Evolutionary conservation across 2,113 vertebrate species (phyloP).

Genomic region (Cyphomyrus plagiostoma): DNA sequence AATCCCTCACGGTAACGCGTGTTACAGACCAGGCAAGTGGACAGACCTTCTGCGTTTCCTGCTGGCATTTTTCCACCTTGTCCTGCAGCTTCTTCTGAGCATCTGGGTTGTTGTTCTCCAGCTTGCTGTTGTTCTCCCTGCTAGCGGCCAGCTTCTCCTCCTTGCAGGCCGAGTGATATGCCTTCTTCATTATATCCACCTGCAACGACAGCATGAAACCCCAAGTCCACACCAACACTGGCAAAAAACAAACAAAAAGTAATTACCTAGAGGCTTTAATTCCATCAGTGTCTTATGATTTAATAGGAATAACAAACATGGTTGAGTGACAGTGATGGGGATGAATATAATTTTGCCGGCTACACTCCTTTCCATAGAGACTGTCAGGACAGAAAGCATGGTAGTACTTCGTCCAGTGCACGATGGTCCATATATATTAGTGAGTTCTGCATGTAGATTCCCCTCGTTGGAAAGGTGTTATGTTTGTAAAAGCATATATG

Average conservation of each 20-base stretch:
- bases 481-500: no score
- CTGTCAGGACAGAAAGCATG: not conserved
- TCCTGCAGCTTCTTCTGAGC: constrained; percentile 93
- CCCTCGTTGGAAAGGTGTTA: no score
- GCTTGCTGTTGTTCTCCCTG: constrained; percentile 82
- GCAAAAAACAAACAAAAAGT: not conserved
- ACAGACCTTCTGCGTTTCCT: constrained; percentile 85
- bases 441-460: no score
- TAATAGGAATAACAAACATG: not conserved
- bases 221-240: not conserved
- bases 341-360: not conserved
- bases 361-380: not conserved
- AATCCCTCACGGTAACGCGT: not conserved
- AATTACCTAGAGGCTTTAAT: not conserved
- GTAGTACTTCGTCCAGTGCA: no score
- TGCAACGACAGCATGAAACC: constrained; percentile 36
- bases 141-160: constrained; percentile 90
- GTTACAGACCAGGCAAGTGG: not conserved
- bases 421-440: no score
- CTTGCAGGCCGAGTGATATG: constrained; percentile 85
- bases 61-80: constrained; percentile 93
- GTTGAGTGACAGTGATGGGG: not conserved
- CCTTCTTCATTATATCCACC: constrained; percentile 87
- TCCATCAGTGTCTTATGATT: not conserved
- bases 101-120: constrained; percentile 85